Evolutionary conservation across 2,888 invertebrate genomes (phyloP), one percentile per base, ranked within the genome.

Genomic region (Neoitamus cyanurus): DNA sequence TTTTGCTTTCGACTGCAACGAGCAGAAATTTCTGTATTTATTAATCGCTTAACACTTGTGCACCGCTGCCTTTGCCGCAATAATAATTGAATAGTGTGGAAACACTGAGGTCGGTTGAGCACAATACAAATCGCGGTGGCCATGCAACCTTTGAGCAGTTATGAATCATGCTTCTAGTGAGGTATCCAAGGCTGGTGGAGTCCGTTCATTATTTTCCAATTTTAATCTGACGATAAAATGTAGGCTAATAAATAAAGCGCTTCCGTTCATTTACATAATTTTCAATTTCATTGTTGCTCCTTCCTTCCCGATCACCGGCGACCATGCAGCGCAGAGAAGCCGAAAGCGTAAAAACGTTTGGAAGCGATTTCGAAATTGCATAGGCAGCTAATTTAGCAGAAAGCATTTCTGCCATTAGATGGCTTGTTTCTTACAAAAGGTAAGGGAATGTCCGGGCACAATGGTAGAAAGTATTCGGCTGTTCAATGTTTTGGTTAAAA

Each of bases 231-330:
- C 20, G 20, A 31, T 73, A 4, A 15, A 73, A 73, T 73, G 34
- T 73, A 73, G 73, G 36, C 73, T 73, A 73, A 48, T 48, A 48
- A 36, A 73, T 73, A 9, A 73, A 73, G 36, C 37, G 36, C 37
- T 73, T 73, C 73, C 36, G 34, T 73, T 73, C 73, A 73, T 73
- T 73, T 73, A 2, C 73, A 73, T 73, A 73, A 73, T 34, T 73
- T 58, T 73, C 36, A 73, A 34, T 1, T 20, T 73, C 36, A 73
- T 20, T 31, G 36, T 20, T 20, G 20, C 34, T 36, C 48, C 48
- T 48, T 20, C 7, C 58, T 36, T 73, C 73, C 37, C 20, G n/a
- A 20, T 7, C 1, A 34, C 20, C 15, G 13, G 2, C 68, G 3
- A 20, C 20, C 20, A 6, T 25, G 20, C 42, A 20, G 25, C 2